A percentile compares a stretch with the other conserved stretches of the same genome.
phyloP scores from a whole-genome alignment of 2,113 vertebrate species.

The Gorsachius goisagi region DNA sequence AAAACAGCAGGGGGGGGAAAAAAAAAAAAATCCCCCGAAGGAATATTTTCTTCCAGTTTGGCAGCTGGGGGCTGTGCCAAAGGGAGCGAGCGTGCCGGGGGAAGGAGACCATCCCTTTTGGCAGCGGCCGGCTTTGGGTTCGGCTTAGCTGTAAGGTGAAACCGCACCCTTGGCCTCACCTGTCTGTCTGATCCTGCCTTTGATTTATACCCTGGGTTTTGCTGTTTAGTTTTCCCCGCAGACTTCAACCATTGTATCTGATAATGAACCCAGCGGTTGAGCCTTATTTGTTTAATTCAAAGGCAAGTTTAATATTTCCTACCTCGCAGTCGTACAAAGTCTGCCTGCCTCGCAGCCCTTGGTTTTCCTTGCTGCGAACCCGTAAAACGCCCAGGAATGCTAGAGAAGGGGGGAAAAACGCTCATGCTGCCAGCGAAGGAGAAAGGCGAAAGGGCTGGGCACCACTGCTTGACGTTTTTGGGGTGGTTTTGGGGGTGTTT shows the following conservation, averaged over 20 bases:
- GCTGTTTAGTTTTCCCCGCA: background rate
- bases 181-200: background rate
- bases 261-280: background rate
- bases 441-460: background rate
- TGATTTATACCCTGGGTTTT: background rate
- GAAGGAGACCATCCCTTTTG: background rate
- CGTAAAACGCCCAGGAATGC: background rate
- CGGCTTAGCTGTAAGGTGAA: background rate
- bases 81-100: background rate
- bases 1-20: accelerated
- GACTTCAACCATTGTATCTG: background rate
- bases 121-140: background rate
- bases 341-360: background rate
- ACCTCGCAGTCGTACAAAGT: background rate
- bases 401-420: background rate
- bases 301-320: background rate
- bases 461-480: background rate
- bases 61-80: background rate
- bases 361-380: background rate
- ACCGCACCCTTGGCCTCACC: background rate
- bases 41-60: background rate
- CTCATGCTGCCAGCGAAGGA: accelerated
- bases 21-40: background rate
- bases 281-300: conserved; percentile 15
- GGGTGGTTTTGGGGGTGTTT: background rate